These are phyloP conservation scores for Linepithema humile DNA, from an alignment of 1,140 invertebrate genomes.

Conservation along the genomic window DNA sequence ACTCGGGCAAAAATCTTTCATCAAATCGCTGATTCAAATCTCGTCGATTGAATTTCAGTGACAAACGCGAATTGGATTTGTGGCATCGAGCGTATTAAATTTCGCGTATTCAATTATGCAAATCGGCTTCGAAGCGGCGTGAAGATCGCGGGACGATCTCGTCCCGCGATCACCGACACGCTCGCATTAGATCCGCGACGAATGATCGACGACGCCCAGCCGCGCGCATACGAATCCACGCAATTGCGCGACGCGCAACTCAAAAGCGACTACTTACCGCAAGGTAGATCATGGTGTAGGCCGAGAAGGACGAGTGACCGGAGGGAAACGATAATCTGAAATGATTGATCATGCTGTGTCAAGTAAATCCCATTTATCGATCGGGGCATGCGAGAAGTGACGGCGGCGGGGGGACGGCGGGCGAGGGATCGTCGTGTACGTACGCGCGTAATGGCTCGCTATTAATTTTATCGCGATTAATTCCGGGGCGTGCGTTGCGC, in stretches of 20 bases:
- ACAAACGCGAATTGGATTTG: background rate
- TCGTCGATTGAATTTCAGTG: background rate
- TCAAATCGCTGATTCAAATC: no score
- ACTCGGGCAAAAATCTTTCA: no score
- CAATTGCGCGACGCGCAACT: conserved; percentile 17
- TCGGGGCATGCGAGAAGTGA: background rate
- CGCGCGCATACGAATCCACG: conserved; percentile 22
- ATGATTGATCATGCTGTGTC: conserved; percentile 78
- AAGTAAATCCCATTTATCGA: conserved; percentile 76
- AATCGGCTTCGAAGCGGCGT: background rate
- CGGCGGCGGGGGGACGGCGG: background rate
- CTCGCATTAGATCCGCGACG: background rate
- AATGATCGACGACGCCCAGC: background rate
- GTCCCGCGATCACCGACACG: background rate
- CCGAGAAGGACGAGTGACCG: conserved; percentile 92
- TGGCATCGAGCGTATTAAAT: background rate
- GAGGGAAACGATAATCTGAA: conserved; percentile 92
- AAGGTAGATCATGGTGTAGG: conserved; percentile 92
- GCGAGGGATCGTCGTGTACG: background rate
- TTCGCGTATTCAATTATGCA: conserved; percentile 27
- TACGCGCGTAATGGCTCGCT: conserved; percentile 47
- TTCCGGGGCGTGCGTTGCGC: conserved; percentile 44
- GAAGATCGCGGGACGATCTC: background rate
- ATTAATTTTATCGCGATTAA: conserved; percentile 73
- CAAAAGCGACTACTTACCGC: conserved; percentile 87